Conservation (phyloP, 2,888 invertebrate species). For the Meteorus cinctellus region DNA sequence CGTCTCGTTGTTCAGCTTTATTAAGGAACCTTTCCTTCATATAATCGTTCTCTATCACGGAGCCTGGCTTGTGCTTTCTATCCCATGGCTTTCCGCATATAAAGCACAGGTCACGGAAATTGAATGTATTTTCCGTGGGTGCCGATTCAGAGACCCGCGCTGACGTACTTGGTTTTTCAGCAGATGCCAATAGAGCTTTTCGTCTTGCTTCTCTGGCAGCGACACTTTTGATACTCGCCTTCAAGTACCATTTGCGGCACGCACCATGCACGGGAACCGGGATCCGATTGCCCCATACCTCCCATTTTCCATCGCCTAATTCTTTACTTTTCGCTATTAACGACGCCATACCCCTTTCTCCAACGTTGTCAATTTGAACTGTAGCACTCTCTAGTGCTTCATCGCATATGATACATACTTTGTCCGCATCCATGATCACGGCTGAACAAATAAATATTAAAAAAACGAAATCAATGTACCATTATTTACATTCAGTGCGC, state of each 20-base stretch:
- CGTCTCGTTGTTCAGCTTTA: conserved; percentile 17
- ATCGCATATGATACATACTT: conserved; percentile 34
- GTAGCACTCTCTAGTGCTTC: conserved; percentile 27
- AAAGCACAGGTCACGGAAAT: conserved; percentile 34
- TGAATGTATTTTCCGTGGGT: conserved; percentile 28
- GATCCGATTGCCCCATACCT: conserved; percentile 12
- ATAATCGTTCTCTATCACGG: conserved; percentile 12
- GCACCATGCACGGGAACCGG: conserved; percentile 15
- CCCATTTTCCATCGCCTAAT: conserved; percentile 18
- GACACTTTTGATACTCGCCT: not conserved
- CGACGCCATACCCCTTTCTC: not conserved
- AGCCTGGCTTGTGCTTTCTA: conserved; percentile 17
- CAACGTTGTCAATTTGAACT: not conserved
- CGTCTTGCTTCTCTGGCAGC: not conserved
- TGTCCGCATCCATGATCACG: conserved; percentile 14
- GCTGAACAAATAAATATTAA: conserved; percentile 36
- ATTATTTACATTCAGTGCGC: not conserved
- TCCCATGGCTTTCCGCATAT: conserved; percentile 23
- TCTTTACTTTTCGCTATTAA: conserved; percentile 32
- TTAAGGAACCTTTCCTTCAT: conserved; percentile 29
- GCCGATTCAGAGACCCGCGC: conserved; percentile 3
- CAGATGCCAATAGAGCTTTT: not conserved
- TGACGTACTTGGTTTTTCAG: conserved; percentile 18
- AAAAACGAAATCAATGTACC: no score
- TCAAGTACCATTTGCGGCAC: conserved; percentile 36